Evolutionary conservation across 2,797 vertebrate species (phyloP).

Genomic region (Momotus momota): DNA sequence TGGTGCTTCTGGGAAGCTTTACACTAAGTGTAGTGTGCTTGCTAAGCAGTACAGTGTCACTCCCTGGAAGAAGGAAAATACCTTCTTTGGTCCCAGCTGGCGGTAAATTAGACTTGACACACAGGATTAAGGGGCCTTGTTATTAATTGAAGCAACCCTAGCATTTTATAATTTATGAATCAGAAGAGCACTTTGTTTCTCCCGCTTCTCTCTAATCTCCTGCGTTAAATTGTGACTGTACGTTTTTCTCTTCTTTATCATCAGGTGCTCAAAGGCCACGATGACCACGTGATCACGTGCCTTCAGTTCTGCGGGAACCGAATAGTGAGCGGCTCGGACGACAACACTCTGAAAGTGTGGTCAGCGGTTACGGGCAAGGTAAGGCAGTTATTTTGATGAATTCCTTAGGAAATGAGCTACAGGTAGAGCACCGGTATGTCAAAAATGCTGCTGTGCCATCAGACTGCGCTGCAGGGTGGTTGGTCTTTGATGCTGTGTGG

Average conservation of each 20-base stretch:
- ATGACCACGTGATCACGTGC: slow-evolving; percentile 99
- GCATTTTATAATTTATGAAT: slow-evolving; percentile 50
- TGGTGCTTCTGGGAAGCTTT: neutral
- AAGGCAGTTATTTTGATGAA: neutral
- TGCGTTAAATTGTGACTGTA: neutral
- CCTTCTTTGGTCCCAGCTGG: slow-evolving; percentile 41
- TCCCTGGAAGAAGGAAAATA: neutral
- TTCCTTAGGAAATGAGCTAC: neutral
- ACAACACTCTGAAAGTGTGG: slow-evolving; percentile 99
- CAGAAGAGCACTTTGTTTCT: neutral
- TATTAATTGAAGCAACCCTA: slow-evolving; percentile 30
- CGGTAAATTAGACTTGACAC: slow-evolving; percentile 42
- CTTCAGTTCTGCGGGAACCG: slow-evolving; percentile 98
- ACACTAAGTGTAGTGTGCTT: neutral
- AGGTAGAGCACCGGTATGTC: neutral
- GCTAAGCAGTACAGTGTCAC: neutral
- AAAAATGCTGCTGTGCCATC: neutral
- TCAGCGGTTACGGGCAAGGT: slow-evolving; percentile 99
- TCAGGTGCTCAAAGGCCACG: slow-evolving; percentile 98
- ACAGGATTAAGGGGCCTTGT: neutral
- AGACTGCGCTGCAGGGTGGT: accelerated
- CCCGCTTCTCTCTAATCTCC: neutral
- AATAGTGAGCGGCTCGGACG: slow-evolving; percentile 97
- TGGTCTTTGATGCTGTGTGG: neutral
- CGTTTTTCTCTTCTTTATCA: neutral